These are phyloP conservation scores for Pluvialis apricaria DNA, from an alignment of 2,113 vertebrate species.

Conservation along the genomic window DNA sequence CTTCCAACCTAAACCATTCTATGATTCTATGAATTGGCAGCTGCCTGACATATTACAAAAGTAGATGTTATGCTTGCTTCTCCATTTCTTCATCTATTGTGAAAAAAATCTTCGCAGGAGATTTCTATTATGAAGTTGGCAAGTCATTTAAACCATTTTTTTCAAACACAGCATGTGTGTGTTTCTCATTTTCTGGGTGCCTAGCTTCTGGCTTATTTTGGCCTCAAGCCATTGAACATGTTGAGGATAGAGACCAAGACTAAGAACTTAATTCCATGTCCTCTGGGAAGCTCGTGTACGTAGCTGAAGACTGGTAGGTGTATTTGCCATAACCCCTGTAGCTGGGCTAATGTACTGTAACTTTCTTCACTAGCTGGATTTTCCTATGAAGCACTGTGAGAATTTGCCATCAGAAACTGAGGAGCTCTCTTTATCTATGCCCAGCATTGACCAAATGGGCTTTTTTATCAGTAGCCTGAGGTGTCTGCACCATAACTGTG, in stretches of 20 bases:
- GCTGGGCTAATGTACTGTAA: conserved; percentile 26
- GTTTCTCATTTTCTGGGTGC: conserved; percentile 56
- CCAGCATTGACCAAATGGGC: not conserved
- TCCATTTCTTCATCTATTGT: not conserved
- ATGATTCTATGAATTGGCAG: not conserved
- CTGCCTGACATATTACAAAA: not conserved
- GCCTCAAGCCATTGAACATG: conserved; percentile 1
- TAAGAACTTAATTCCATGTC: conserved; percentile 41
- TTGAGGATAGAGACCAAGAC: not conserved
- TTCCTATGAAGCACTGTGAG: not conserved
- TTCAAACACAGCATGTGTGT: conserved; percentile 22
- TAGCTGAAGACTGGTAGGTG: not conserved
- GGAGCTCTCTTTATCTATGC: not conserved
- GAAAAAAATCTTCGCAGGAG: not conserved
- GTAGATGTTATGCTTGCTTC: not conserved
- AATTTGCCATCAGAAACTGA: not conserved
- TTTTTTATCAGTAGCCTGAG: not conserved
- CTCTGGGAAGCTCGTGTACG: not conserved
- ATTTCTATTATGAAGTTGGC: conserved; percentile 24
- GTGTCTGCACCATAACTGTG: not conserved
- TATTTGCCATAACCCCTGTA: not conserved
- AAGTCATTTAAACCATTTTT: not conserved
- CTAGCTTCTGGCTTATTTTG: conserved; percentile 39
- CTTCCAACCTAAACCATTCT: no score
- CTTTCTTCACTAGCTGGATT: not conserved